Base-by-base conservation (phyloP, 1,140 invertebrate genomes). In the Ruditapes philippinarum region DNA sequence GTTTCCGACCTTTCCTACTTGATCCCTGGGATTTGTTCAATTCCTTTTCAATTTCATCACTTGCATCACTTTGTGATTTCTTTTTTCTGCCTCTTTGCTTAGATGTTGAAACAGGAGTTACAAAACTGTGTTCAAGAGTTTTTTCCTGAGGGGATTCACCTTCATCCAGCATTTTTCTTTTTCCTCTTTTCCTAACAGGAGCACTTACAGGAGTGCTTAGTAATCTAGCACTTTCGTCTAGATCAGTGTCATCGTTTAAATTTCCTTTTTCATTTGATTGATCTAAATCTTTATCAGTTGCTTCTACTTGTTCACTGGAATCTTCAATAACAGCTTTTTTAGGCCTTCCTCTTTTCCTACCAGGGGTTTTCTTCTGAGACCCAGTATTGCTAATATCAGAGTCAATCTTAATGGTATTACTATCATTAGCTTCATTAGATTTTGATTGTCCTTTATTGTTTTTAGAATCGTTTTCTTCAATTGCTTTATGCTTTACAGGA, bases 141-240 rank as follows among this genome's bases (percentile, higher is more conserved):
- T 49, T 78, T 49, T 25, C 25, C 25, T 78, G 42, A n/a, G 68
- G 4, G 25, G 9, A 25, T 74, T n/a, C 33, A n/a, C 1, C 1
- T 78, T 49, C 31, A 25, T 49, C 40, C 11, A 28, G 22, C 33
- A 17, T 31, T 7, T 57, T 80, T 28, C 49, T 80, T 54, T 51
- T 80, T 7, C 78, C 78, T 33, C 51, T 31, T 60, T 22, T 80
- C 36, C 28, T 57, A 36, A 54, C 45, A 33, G 78, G 78, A 60
- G 49, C 49, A 45, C 49, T 54, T 40, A 36, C 7, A 57, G 22
- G 5, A n/a, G 78, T 60, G 0, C 7, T 12, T 0, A 38, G 65
- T 57, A 45, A 45, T 19, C 33, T 36, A n/a, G 36, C 9, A 57
- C 36, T 57, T 57, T 33, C 28, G 36, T 60, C 78, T 36, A 33